These are phyloP conservation scores for Orthosia cruda DNA, from an alignment of 2,888 invertebrate species.

Conservation along the genomic window DNA sequence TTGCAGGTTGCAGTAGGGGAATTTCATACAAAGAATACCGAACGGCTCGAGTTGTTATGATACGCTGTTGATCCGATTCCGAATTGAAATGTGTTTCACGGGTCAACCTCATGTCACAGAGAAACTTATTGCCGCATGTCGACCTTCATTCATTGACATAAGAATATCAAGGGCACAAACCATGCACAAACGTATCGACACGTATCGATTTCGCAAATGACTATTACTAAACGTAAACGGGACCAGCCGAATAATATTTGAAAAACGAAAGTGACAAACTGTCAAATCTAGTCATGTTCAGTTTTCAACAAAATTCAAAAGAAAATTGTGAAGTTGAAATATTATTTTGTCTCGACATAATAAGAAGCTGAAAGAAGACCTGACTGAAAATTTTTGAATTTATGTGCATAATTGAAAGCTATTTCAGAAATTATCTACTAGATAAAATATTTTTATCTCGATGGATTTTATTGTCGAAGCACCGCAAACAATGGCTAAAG, in stretches of 20 bases:
- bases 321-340: slow-evolving; percentile 60
- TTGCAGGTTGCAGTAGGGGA: not conserved
- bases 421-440: slow-evolving; percentile 46
- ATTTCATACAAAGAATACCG: not conserved
- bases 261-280: slow-evolving; percentile 63
- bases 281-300: slow-evolving; percentile 50
- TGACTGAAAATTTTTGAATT: slow-evolving; percentile 41
- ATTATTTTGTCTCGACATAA: slow-evolving; percentile 54
- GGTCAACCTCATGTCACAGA: no score
- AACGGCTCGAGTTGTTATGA: not conserved
- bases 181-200: not conserved
- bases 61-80: not conserved
- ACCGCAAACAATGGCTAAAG: slow-evolving; percentile 78
- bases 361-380: slow-evolving; percentile 49
- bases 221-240: slow-evolving; percentile 18
- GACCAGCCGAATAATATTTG: slow-evolving; percentile 35
- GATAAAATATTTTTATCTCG: slow-evolving; percentile 42
- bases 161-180: not conserved
- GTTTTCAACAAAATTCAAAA: slow-evolving; percentile 63
- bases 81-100: not conserved
- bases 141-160: not conserved
- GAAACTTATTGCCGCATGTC: no score
- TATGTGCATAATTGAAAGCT: slow-evolving; percentile 46
- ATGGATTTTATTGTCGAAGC: slow-evolving; percentile 80
- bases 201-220: not conserved